Base-by-base conservation (phyloP, 2,113 vertebrate species). In the Silurus glanis region DNA sequence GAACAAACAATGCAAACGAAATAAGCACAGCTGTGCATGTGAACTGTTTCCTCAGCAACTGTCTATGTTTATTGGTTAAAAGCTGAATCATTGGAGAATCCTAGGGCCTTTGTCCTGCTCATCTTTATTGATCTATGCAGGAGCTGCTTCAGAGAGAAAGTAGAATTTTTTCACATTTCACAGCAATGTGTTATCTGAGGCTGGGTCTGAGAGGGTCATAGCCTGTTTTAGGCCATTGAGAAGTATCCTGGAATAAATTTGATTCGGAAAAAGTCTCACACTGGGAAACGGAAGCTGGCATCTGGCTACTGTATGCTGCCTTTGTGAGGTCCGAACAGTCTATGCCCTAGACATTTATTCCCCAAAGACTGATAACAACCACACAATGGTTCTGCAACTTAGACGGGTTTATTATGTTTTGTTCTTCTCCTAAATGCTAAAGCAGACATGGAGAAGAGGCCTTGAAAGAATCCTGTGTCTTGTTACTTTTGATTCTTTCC, bases 391-490 rank as follows among this genome's bases (percentile, higher is more conserved):
- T 92, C 89, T 61, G 83, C 62, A 75, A 85, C 49, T 61, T 45
- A 56, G 45, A 79, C 90, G 80, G 90, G 91, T 92, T 90, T 85
- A 71, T 89, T 92, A 89, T 86, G 87, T 88, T 91, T 90, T 93
- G 90, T 93, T 86, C 88, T 86, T 64, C 87, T 92, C 90, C 86
- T 91, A 93, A 93, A 94, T 91, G 89, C 89, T 91, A 90, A 93
- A 94, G 90, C 83, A 88, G 90, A 88, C 83, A 83, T 90, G 87
- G 91, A 90, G 90, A 81, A 91, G 87, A 84, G 45, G 88, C 74
- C 78, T 84, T 95, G 93, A 94, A 94, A 93, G 93, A 93, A 85
- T 72, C 89, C 87, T 94, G 90, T 94, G 94, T 94, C 86, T 92
- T 90, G 85, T 89, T 84, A 90, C 88, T 87, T 83, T 64, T n/a